phyloP scores from a whole-genome alignment of 2,888 invertebrate species.

The Leptopilina syphax region DNA sequence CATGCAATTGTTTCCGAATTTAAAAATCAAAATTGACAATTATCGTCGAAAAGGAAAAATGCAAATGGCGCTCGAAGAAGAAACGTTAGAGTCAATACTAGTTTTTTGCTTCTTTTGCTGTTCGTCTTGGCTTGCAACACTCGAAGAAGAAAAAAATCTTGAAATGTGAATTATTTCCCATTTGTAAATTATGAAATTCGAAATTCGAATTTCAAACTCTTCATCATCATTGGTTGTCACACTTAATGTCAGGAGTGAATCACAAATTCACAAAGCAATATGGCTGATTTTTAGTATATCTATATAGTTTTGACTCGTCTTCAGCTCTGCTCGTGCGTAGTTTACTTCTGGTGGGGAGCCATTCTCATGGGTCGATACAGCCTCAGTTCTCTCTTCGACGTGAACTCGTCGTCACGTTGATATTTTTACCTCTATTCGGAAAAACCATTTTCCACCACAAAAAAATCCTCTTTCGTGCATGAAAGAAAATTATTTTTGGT shows the following conservation, averaged over 20 bases:
- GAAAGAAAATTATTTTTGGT: neutral
- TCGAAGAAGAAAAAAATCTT: too few species aligned
- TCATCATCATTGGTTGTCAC: neutral
- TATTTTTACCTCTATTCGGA: conserved; percentile 26
- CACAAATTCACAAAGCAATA: conserved; percentile 6
- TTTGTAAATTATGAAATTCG: too few species aligned
- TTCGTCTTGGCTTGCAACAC: too few species aligned
- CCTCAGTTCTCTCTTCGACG: conserved; percentile 80
- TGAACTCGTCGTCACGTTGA: conserved; percentile 76
- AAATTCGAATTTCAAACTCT: too few species aligned
- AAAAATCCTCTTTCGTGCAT: conserved; percentile 14
- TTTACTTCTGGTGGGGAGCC: conserved; percentile 28
- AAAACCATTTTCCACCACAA: too few species aligned
- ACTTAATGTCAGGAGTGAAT: neutral
- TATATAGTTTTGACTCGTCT: conserved; percentile 10
- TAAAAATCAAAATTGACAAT: neutral
- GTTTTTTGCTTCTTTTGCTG: too few species aligned
- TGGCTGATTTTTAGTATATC: neutral
- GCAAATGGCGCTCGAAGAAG: neutral
- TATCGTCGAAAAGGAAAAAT: neutral
- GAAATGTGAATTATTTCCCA: too few species aligned
- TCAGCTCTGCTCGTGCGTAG: conserved; percentile 27
- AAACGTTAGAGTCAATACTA: too few species aligned
- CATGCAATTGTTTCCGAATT: too few species aligned
- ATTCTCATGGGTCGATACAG: conserved; percentile 75